Evolutionary conservation across 2,797 vertebrate species (phyloP).

Genomic region (Synaphobranchus kaupii): DNA sequence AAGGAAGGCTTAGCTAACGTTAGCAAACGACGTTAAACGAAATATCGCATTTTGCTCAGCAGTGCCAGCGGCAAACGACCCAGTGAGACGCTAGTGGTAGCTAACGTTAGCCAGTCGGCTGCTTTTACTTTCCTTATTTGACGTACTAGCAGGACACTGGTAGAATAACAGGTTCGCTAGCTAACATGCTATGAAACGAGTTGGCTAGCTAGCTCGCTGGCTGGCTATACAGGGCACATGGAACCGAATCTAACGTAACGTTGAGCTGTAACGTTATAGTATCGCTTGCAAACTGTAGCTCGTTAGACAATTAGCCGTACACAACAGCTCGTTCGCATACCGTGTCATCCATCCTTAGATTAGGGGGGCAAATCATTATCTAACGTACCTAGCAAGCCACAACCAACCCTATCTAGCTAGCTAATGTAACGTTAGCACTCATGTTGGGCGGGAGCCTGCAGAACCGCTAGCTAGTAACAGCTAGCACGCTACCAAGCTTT

Average conservation of each 20-base stretch:
- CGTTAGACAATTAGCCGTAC: too few species aligned
- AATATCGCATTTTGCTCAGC: not conserved
- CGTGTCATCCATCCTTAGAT: too few species aligned
- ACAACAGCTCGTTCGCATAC: too few species aligned
- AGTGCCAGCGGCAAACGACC: not conserved
- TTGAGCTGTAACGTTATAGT: too few species aligned
- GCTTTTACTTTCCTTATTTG: not conserved
- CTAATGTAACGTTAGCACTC: not conserved
- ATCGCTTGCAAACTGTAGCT: too few species aligned
- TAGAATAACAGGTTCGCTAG: not conserved
- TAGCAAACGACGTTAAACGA: too few species aligned
- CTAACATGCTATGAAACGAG: too few species aligned
- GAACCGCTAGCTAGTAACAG: not conserved
- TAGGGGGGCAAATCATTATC: not conserved
- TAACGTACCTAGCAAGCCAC: not conserved
- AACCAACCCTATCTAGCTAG: not conserved
- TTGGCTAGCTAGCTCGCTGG: too few species aligned
- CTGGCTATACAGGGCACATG: too few species aligned
- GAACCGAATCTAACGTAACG: too few species aligned
- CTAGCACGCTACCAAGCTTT: not conserved
- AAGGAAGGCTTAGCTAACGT: not conserved
- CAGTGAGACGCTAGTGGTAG: not conserved
- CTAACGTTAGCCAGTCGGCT: not conserved
- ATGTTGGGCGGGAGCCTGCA: conserved; percentile 1
- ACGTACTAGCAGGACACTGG: too few species aligned